phyloP scores from a whole-genome alignment of 2,888 invertebrate species.

The Steinernema hermaphroditum region DNA sequence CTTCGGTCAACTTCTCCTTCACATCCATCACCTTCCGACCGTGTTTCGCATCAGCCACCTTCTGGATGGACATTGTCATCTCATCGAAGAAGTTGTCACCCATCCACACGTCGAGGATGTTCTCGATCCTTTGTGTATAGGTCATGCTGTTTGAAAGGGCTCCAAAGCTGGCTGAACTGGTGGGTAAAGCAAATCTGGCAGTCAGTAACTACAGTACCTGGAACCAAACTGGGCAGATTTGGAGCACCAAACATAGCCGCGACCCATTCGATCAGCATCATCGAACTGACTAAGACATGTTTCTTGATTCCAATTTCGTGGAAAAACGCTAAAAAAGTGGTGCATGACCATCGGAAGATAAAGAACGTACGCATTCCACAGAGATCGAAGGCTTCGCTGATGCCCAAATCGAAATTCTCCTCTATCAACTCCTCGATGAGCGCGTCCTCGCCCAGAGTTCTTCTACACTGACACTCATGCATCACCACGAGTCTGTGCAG shows the following conservation, averaged over 20 bases:
- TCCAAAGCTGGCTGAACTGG: conserved; percentile 18
- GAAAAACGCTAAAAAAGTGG: conserved; percentile 3
- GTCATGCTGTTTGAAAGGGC: not conserved
- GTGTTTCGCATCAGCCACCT: no score
- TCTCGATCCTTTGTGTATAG: not conserved
- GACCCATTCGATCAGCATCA: not conserved
- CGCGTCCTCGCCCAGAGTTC: not conserved
- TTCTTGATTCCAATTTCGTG: conserved; percentile 14
- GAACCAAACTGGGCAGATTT: conserved; percentile 2
- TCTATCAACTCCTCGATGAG: not conserved
- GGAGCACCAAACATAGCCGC: conserved; percentile 5
- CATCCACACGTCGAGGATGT: not conserved
- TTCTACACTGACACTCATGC: conserved; percentile 1
- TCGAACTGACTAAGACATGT: conserved; percentile 5
- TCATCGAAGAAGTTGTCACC: not conserved
- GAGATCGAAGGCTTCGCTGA: conserved; percentile 16
- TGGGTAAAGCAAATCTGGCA: no score
- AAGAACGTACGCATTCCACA: conserved; percentile 12
- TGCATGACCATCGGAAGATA: not conserved
- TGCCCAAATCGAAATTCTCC: conserved; percentile 9
- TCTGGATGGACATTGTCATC: not conserved
- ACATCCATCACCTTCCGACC: not conserved
- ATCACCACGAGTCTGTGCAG: not conserved
- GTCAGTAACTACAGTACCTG: not conserved
- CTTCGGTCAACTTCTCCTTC: not conserved